Conservation (phyloP, 1,140 invertebrate species). For the Idris sp. region DNA sequence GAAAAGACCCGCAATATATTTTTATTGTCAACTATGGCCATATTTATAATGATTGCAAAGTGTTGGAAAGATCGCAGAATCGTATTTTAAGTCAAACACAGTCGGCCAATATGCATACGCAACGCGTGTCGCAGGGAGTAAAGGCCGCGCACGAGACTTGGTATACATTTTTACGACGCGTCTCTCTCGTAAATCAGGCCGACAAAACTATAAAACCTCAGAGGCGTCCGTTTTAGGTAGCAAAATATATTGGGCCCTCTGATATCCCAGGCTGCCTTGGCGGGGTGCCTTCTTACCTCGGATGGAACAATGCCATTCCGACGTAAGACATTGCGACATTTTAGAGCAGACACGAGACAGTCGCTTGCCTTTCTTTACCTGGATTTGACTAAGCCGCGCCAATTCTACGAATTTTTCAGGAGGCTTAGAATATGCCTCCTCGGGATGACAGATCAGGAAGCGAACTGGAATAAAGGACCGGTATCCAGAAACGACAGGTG, state of each 20-base stretch:
- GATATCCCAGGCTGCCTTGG: constrained; percentile 64
- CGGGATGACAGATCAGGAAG: constrained; percentile 50
- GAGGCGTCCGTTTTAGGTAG: constrained; percentile 36
- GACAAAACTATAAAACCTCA: constrained; percentile 67
- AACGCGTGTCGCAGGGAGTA: constrained; percentile 48
- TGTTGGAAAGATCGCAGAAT: too few relatives aligned
- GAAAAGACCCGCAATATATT: too few relatives aligned
- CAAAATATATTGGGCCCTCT: constrained; percentile 40
- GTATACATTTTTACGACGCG: constrained; percentile 53
- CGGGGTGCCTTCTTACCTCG: constrained; percentile 39
- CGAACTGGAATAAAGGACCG: constrained; percentile 22
- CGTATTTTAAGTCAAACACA: constrained; percentile 12
- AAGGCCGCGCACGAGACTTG: constrained; percentile 40
- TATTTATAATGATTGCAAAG: too few relatives aligned
- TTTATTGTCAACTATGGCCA: not conserved
- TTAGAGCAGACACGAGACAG: constrained; percentile 60
- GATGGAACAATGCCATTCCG: constrained; percentile 51
- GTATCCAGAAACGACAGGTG: constrained; percentile 34
- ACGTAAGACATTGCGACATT: constrained; percentile 74
- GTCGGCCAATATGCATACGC: constrained; percentile 38
- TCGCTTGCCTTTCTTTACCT: constrained; percentile 42
- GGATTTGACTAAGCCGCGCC: constrained; percentile 40
- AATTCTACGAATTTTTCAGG: constrained; percentile 46
- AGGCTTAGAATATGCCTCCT: constrained; percentile 27
- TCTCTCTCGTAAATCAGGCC: constrained; percentile 71